Evolutionary conservation across 2,113 vertebrate species (phyloP).

Genomic region (Chrysochloris asiatica): DNA sequence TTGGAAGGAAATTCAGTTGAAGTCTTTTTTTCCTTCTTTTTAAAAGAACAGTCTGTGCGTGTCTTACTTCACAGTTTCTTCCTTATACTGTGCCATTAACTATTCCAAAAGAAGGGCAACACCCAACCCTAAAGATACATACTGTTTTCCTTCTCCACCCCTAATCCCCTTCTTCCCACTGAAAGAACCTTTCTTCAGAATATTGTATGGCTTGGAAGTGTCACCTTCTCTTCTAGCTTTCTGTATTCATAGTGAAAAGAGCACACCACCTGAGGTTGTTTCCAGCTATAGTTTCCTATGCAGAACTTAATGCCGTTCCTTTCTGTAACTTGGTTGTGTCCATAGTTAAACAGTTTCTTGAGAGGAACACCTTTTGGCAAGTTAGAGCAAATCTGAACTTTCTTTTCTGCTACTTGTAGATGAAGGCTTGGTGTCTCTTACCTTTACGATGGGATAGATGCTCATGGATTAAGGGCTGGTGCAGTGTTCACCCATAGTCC

Average conservation of each 20-base stretch:
- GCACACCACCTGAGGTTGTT: not conserved
- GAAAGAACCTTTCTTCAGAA: conserved; percentile 51
- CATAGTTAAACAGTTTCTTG: conserved; percentile 3
- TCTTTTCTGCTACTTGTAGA: not conserved
- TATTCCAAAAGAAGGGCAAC: not conserved
- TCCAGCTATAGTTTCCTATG: not conserved
- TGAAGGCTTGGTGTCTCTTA: not conserved
- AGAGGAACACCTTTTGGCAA: not conserved
- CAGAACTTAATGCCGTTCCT: conserved; percentile 4
- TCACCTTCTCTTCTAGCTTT: not conserved
- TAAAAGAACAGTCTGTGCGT: not conserved
- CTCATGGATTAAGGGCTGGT: too few relatives aligned
- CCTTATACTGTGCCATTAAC: not conserved
- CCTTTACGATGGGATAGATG: too few relatives aligned
- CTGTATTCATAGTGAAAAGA: not conserved
- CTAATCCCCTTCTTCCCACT: not conserved
- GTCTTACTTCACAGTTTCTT: not conserved
- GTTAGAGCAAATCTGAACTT: not conserved
- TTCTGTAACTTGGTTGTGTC: not conserved
- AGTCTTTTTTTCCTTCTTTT: not conserved
- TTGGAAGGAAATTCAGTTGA: not conserved
- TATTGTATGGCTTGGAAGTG: conserved; percentile 22
- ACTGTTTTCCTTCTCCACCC: too few relatives aligned
- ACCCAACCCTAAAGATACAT: not conserved
- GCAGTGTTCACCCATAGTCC: too few relatives aligned